Percentiles rank a stretch among this genome's conserved stretches.
Evolutionary conservation across 2,113 vertebrate genomes (phyloP).

Genomic region (Trogon melanurus): DNA sequence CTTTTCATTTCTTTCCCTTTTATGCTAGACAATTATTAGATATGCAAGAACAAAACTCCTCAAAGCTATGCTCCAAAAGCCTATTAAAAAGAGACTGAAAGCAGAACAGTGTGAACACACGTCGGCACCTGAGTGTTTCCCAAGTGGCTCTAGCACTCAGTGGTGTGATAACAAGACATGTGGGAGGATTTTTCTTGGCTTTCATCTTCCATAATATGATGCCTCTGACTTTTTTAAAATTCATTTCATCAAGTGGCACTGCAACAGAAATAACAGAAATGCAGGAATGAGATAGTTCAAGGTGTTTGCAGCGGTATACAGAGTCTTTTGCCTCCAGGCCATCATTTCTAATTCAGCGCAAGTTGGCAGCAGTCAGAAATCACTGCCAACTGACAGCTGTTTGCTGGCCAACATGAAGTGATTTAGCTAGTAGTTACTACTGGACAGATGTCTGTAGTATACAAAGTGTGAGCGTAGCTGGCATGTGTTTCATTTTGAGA

Average conservation of each 20-base stretch:
- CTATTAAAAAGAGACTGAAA: slow-evolving; percentile 23
- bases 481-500: slow-evolving; percentile 5
- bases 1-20: slow-evolving; percentile 9
- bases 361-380: background rate
- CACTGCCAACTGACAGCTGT: background rate
- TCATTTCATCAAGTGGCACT: slow-evolving; percentile 36
- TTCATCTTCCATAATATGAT: slow-evolving; percentile 14
- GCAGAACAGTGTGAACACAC: slow-evolving; percentile 24
- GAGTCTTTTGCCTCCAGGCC: slow-evolving; percentile 19
- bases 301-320: background rate
- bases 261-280: slow-evolving; percentile 3
- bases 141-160: background rate
- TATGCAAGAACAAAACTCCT: slow-evolving; percentile 30
- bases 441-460: background rate
- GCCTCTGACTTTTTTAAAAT: slow-evolving; percentile 49
- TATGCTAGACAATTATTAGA: slow-evolving; percentile 34
- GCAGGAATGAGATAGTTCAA: background rate
- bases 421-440: background rate
- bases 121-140: slow-evolving; percentile 35
- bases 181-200: slow-evolving; percentile 36
- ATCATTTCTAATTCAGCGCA: slow-evolving; percentile 33
- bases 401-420: background rate
- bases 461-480: background rate
- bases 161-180: slow-evolving; percentile 41
- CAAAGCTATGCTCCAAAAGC: slow-evolving; percentile 24